Evolutionary conservation across 2,113 vertebrate species (phyloP).

Genomic region (Hippopotamus amphibius): DNA sequence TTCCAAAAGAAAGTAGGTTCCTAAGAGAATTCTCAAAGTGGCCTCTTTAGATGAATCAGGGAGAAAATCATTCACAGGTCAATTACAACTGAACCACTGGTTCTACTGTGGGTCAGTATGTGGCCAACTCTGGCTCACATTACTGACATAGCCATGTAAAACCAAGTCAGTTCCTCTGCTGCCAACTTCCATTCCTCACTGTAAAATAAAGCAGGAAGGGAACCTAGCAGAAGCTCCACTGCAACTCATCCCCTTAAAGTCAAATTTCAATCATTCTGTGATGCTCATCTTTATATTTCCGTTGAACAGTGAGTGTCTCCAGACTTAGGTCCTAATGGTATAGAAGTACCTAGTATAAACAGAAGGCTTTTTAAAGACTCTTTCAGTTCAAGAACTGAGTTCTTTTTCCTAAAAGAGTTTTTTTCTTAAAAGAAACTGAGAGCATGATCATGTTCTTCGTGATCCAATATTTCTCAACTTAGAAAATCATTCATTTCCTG

Average conservation of each 20-base stretch:
- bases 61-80: neutral
- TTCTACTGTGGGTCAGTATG: neutral
- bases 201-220: neutral
- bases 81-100: neutral
- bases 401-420: neutral
- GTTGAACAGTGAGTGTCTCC: neutral
- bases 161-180: neutral
- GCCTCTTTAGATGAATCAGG: neutral
- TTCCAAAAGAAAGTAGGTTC: conserved; percentile 10
- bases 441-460: neutral
- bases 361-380: neutral
- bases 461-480: conserved; percentile 29
- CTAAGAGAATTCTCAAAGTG: conserved; percentile 41
- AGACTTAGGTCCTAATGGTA: neutral
- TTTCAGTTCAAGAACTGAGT: neutral
- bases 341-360: neutral
- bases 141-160: neutral
- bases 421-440: conserved; percentile 42
- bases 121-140: neutral
- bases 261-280: neutral
- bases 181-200: neutral
- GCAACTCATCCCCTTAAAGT: neutral
- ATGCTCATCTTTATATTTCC: neutral
- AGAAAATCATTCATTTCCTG: conserved; percentile 45
- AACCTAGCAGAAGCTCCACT: neutral